Conservation (phyloP, 2,113 vertebrate species). For the Tonatia bakeri region DNA sequence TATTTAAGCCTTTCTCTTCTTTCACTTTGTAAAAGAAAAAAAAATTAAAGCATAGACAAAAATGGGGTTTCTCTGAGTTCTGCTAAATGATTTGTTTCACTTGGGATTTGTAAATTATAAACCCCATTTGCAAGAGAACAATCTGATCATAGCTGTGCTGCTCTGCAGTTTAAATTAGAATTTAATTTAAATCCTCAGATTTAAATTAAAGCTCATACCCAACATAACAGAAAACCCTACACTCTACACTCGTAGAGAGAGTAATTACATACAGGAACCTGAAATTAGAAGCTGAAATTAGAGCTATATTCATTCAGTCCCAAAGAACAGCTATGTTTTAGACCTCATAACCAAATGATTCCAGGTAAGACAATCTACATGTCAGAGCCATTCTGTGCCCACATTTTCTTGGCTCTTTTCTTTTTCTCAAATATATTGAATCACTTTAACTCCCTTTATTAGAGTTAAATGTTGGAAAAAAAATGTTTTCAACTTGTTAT, state of each 20-base stretch:
- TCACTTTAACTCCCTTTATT: conserved; percentile 55
- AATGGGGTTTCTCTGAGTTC: conserved; percentile 43
- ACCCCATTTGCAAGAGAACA: conserved; percentile 65
- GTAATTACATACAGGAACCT: conserved; percentile 73
- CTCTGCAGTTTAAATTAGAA: conserved; percentile 72
- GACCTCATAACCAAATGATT: conserved; percentile 72
- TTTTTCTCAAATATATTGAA: conserved; percentile 50
- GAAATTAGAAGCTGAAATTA: conserved; percentile 74
- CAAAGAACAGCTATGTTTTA: conserved; percentile 65
- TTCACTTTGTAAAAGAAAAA: conserved; percentile 33
- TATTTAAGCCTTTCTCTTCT: conserved; percentile 61
- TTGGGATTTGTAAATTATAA: conserved; percentile 67
- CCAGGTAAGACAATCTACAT: conserved; percentile 71
- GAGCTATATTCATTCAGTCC: conserved; percentile 64
- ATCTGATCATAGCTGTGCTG: conserved; percentile 65
- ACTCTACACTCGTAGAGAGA: conserved; percentile 55
- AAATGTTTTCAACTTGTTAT: conserved; percentile 59
- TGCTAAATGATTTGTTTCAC: conserved; percentile 72
- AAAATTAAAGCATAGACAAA: not conserved
- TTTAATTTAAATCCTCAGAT: conserved; percentile 68
- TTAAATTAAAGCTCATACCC: conserved; percentile 72
- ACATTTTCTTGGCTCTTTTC: conserved; percentile 19
- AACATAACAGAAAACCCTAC: conserved; percentile 66
- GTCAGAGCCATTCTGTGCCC: conserved; percentile 34
- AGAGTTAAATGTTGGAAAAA: not conserved